These are phyloP conservation scores for Paelopatides confundens DNA, from an alignment of 53 echinoderm and acorn worm genomes.

Conservation along the genomic window DNA sequence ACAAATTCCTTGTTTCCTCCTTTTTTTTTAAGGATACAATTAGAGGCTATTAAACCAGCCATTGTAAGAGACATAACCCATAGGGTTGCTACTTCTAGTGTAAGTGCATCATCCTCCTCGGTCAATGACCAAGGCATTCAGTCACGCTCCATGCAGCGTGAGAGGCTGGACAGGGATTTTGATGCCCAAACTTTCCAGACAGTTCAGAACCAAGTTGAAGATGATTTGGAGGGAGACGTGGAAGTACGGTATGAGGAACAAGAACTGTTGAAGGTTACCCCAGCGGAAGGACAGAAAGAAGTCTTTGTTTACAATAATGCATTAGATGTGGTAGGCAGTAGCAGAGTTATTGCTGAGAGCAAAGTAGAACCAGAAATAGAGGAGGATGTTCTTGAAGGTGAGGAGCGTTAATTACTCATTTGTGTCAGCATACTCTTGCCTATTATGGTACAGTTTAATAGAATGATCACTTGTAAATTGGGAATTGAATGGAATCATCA, in stretches of 20 bases:
- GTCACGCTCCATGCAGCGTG: conserved; percentile 71
- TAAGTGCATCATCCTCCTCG: neutral
- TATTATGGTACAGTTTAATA: neutral
- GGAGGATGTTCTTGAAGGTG: neutral
- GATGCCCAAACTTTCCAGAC: conserved; percentile 79
- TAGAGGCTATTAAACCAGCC: neutral
- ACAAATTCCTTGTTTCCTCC: too few relatives aligned
- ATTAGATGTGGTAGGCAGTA: conserved; percentile 7
- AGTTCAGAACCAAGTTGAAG: conserved; percentile 49
- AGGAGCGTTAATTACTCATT: too few relatives aligned
- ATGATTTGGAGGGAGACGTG: neutral
- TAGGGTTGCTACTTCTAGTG: neutral
- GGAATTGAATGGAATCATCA: too few relatives aligned
- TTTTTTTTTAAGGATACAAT: too few relatives aligned
- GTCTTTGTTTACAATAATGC: neutral
- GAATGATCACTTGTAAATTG: too few relatives aligned
- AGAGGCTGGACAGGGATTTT: conserved; percentile 77
- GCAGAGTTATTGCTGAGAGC: neutral
- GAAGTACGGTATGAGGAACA: neutral
- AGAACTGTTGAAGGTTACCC: neutral
- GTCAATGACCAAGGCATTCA: neutral
- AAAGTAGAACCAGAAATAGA: neutral
- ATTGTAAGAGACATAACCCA: neutral
- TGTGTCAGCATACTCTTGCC: too few relatives aligned
- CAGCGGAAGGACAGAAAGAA: neutral